Evolutionary conservation across 2,797 vertebrate genomes (phyloP), one percentile per base, ranked within the genome.

Genomic region (Clarias pachynema): DNA sequence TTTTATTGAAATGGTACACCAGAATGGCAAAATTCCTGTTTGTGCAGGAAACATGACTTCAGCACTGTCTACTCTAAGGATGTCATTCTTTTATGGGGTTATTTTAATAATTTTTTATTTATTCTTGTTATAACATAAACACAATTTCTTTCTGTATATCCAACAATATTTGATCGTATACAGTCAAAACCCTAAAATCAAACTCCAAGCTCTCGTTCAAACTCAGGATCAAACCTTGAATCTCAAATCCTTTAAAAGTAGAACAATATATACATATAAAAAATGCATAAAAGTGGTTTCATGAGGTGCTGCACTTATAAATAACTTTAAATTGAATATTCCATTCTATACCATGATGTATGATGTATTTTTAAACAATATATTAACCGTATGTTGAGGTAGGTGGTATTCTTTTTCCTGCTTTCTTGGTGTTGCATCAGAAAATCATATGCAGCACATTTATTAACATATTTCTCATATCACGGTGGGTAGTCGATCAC

Each of bases 401-500:
- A 68, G 62, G 49, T 69, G 26, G 65, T 81, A 69, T 68, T 34
- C 26, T 81, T 31, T 81, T 24, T 29, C 29, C 0, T 69, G 49
- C 79, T 57, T 68, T 69, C 63, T 8, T 81, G 49, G 63, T 20
- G 57, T 78, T 80, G 68, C 44, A 57, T 72, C 62, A 59, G 65
- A 66, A 72, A 80, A 53, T 40, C 78, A 59, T 65, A 85, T 31
- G 7, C 81, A 86, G 15, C 84, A 57, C 70, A 65, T 59, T 75
- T 84, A 72, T 81, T 69, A 81, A 81, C 40, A 80, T 66, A 56
- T 72, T 81, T 56, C 65, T 69, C 79, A 69, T 56, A 53, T 68
- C 40, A 69, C 65, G 16, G 63, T 34, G 73, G 57, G 49, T 29
- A 53, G 31, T 49, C 4, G 29, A 29, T 84, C 29, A 78, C 9